Evolutionary conservation across 2,797 vertebrate genomes (phyloP), one percentile per base, ranked within the genome.

Genomic region (Microchirus variegatus): DNA sequence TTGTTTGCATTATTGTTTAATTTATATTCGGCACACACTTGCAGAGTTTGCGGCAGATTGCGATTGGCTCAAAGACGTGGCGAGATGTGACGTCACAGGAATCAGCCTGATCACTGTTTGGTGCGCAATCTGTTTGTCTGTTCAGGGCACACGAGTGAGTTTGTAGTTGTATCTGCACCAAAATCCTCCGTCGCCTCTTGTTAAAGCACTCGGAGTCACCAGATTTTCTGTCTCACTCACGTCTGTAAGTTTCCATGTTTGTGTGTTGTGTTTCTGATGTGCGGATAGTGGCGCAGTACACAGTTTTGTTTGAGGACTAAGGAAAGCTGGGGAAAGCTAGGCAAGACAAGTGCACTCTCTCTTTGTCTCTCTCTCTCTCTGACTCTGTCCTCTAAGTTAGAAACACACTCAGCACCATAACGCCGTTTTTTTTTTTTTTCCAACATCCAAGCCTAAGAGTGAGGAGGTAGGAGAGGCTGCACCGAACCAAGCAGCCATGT

Each of bases 81-180:
- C 92, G 94, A 95, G 96, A 98, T 95, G 92, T 98, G 96, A 98
- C 95, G 95, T 96, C 94, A 90, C 86, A 64, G 87, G 86, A 80
- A 91, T 92, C 82, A 87, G 89, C 87, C 90, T 80, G 90, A 83
- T 89, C 91, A 90, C 90, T 83, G 85, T 87, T 89, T 47, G 83
- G 79, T 85, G 78, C 75, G 86, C 81, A 82, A 83, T 90, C 70
- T 26, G 52, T 75, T 89, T 83, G 77, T 83, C 66, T 26, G 22
- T 78, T 86, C 61, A 46, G 63, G 41, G 52, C 56, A 55, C 41
- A 40, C 2, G 1, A 22, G 17, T n/a, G 26, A 48, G 35, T 68
- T 53, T 50, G 14, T 56, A 45, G 63, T 58, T 64, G 67, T 71
- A 26, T n/a, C n/a, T 26, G 43, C 43, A 8, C 15, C 17, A 2